Conservation (phyloP, 2,797 vertebrate species). For the Silurus lanzhouensis region DNA sequence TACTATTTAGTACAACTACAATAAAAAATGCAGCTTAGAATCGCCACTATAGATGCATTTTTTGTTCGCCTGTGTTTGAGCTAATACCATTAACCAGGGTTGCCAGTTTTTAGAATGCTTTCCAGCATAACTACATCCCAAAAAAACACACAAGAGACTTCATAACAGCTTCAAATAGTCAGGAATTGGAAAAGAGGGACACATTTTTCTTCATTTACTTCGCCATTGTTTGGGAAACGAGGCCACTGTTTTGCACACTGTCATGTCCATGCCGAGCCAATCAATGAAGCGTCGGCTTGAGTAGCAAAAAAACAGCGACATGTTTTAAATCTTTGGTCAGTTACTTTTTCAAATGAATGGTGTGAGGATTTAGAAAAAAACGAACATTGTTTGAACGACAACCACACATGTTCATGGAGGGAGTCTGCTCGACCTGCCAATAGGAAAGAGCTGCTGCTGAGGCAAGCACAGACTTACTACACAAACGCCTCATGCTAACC, state of each 20-base stretch:
- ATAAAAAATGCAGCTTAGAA: not conserved
- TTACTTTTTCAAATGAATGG: not conserved
- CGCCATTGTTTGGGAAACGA: not conserved
- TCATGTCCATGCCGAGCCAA: not conserved
- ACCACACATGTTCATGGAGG: not conserved
- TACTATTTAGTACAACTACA: not conserved
- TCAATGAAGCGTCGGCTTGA: not conserved
- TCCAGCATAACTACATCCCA: not conserved
- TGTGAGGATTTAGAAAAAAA: not conserved
- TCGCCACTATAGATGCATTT: not conserved
- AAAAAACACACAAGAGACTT: not conserved
- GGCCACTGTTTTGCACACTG: not conserved
- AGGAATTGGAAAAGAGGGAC: not conserved
- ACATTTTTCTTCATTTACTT: not conserved
- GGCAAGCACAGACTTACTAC: not conserved
- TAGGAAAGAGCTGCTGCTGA: not conserved
- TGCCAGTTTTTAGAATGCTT: not conserved
- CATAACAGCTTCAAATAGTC: not conserved
- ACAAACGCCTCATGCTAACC: slow-evolving; percentile 8
- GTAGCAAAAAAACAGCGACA: not conserved
- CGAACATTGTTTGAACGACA: not conserved
- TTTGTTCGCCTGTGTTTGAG: not conserved
- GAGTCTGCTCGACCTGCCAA: not conserved
- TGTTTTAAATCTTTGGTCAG: not conserved
- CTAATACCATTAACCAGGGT: not conserved